Conservation (phyloP, 2,888 invertebrate species). For the Tuta absoluta region DNA sequence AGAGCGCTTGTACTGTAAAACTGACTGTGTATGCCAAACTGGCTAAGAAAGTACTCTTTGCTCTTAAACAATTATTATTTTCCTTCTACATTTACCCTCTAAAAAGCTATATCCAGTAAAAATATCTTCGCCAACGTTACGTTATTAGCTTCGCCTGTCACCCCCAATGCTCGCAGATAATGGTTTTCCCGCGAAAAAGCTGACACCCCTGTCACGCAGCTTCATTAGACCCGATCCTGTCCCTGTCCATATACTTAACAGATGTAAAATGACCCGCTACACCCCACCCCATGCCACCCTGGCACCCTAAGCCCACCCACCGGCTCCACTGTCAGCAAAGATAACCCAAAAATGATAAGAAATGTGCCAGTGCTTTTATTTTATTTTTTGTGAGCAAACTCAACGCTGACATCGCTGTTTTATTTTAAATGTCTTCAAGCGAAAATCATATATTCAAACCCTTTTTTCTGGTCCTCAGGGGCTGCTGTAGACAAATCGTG, state of each 20-base stretch:
- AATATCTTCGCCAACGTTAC: conserved; percentile 39
- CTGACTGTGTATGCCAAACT: no score
- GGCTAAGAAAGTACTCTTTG: no score
- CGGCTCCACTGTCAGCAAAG: conserved; percentile 9
- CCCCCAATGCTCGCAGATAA: conserved; percentile 38
- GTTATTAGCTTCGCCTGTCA: conserved; percentile 49
- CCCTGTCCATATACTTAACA: conserved; percentile 35
- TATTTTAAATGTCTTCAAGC: not conserved
- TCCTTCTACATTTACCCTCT: not conserved
- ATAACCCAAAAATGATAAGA: conserved; percentile 14
- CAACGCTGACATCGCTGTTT: not conserved
- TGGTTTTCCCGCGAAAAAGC: conserved; percentile 42
- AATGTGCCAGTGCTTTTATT: conserved; percentile 5
- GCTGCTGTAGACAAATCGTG: not conserved
- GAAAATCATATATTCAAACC: not conserved
- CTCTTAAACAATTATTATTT: not conserved
- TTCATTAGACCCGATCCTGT: conserved; percentile 45
- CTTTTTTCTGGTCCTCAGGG: conserved; percentile 2
- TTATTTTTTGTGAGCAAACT: not conserved
- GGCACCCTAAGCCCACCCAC: not conserved
- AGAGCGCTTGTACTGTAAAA: no score
- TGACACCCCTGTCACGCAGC: conserved; percentile 46
- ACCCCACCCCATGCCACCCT: not conserved
- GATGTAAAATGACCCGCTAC: conserved; percentile 30
- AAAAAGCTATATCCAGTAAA: conserved; percentile 34